Base-by-base conservation (phyloP, 1,140 invertebrate species). In the Neodiprion pinetum region DNA sequence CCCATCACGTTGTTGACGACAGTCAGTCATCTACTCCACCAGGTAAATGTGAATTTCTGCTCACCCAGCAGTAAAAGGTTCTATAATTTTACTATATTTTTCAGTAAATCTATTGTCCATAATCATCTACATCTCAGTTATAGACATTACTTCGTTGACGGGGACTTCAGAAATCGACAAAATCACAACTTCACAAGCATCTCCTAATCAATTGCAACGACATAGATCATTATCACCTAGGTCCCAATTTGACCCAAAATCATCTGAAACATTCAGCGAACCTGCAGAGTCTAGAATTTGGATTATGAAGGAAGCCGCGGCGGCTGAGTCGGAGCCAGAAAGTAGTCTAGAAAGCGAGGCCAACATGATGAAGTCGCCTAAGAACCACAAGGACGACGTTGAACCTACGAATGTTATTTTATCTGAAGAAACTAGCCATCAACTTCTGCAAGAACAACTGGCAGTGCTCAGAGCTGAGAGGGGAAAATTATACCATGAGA, bases 401-500 rank as follows among this genome's bases (percentile, higher is more conserved):
- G 48, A 76, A 49, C 65, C 72, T 67, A 67, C 78, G 0, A 82
- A 82, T 9, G 76, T 82, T 4, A 74, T 83, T 40, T 70, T 86
- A 1, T 78, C 85, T 0, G 85, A 87, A 14, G 85, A 86, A 14
- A 73, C 82, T 1, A 84, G 82, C 65, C 76, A 85, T 48, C 82
- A 85, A 8, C 79, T 88, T 11, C 76, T 88, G 7, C 80, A 85
- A 10, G 85, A 87, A 75, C 86, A 88, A 72, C 48, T 88, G 10
- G 81, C 81, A 0, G 85, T 87, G 0, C 75, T 88, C 4, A 80
- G 83, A 8, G 83, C 86, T 0, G 85, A 88, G 48, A 83, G 83
- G 14, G 80, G 76, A 3, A 88, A 88, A 77, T 66, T 88, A 8
- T 80, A 80, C 72, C 84, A 84, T 8, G 87, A 88, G 74, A 88